Evolutionary conservation across 1,140 invertebrate species (phyloP), one percentile per base, ranked within the genome.

Genomic region (Bombus confusus): DNA sequence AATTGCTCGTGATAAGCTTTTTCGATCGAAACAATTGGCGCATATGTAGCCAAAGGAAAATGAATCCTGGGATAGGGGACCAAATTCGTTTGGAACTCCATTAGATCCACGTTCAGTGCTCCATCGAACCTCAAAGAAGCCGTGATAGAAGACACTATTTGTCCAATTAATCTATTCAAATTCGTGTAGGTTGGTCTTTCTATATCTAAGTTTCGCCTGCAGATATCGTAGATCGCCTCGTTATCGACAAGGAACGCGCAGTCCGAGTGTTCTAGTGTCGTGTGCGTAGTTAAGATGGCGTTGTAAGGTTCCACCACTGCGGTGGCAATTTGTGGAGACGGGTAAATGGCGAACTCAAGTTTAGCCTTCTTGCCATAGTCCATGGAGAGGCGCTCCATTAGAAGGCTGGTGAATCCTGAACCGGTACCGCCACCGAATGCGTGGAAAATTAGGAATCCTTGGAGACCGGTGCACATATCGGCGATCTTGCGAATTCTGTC

Each of bases 251-350:
- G 97, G 90, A 98, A 98, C 10, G 97, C 97, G 91, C 97, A 98
- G 93, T 97, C 97, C 9, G 97, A 97, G 90, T 97, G 96, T 84
- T 97, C 96, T 83, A 98, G 94, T 37, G 97, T 98, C 8, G 96
- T 97, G 91, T 98, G 97, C 0, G 97, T 97, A 34, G 97, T 97
- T 39, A 98, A 94, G 83, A 98, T 96, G 4, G 97, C 97, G 93
- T 98, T 98, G 95, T 98, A 98, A 0, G 98, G 98, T 91, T 98
- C 98, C 28, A 98, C 98, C 15, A 98, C 97, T 4, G 98, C 97
- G 3, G 97, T 97, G 10, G 97, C 97, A 15, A 97, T 96, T 95
- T 96, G 96, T 25, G 96, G 96, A 13, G 96, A 96, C 4, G 97
- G 97, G 90, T 97, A 97, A 83, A 97, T 95, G 47, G 96, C 94